Evolutionary conservation across 2,113 vertebrate genomes (phyloP).

Genomic region (Planiliza haematocheilus): DNA sequence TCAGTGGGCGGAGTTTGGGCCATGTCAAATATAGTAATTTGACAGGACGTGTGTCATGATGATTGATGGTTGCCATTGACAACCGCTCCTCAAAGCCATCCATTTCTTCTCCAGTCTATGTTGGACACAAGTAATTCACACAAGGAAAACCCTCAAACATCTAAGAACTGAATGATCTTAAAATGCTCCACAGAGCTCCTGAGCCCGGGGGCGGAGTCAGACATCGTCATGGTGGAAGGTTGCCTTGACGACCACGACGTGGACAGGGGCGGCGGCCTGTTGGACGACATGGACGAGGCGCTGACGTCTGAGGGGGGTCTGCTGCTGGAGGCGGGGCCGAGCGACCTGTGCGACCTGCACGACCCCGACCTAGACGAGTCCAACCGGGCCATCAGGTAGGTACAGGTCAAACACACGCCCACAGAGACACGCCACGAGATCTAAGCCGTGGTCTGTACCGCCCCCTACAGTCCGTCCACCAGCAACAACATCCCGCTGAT

Average conservation of each 20-base stretch:
- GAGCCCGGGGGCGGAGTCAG: constrained; percentile 93
- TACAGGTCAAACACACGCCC: background rate
- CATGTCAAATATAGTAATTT: too few relatives aligned
- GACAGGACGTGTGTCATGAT: too few relatives aligned
- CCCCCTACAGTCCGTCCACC: constrained; percentile 85
- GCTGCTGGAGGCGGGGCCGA: constrained; percentile 83
- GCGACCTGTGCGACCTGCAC: constrained; percentile 88
- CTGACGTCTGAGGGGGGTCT: constrained; percentile 85
- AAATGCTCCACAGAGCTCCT: constrained; percentile 85
- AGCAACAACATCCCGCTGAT: constrained; percentile 99
- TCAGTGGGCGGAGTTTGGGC: too few relatives aligned
- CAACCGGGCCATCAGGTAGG: constrained; percentile 92
- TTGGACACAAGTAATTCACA: too few relatives aligned
- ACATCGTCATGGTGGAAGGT: constrained; percentile 92
- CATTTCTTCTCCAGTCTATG: too few relatives aligned
- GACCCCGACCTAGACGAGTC: constrained; percentile 92
- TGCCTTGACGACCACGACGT: constrained; percentile 91
- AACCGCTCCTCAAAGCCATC: too few relatives aligned
- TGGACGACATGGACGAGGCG: constrained; percentile 93
- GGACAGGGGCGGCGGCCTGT: constrained; percentile 87
- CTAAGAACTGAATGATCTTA: background rate
- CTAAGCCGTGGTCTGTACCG: constrained; percentile 21
- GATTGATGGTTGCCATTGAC: too few relatives aligned
- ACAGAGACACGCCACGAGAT: background rate
- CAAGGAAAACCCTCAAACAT: too few relatives aligned